phyloP scores from a whole-genome alignment of 2,113 vertebrate genomes.

The Amphiprion ocellaris region DNA sequence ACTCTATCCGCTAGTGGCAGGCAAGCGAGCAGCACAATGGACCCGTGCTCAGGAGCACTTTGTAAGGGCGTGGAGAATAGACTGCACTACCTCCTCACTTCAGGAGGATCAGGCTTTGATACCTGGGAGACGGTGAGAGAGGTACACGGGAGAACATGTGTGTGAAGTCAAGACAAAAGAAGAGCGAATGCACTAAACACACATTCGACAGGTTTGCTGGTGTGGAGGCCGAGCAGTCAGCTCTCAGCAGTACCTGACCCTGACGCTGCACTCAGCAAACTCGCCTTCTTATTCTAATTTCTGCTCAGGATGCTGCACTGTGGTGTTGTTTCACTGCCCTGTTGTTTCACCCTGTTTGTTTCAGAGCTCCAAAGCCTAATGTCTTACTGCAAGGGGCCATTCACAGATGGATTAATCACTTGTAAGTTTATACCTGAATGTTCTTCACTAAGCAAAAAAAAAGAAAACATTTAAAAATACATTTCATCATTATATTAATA shows the following conservation, averaged over 20 bases:
- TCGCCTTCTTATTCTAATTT: too few species aligned
- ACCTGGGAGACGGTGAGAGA: constrained; percentile 33
- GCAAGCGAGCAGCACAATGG: constrained; percentile 70
- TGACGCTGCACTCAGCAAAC: too few species aligned
- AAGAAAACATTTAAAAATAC: too few species aligned
- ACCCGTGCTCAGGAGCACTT: constrained; percentile 68
- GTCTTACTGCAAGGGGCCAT: too few species aligned
- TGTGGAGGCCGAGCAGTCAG: too few species aligned
- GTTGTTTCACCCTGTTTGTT: background rate
- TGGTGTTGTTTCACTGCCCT: background rate
- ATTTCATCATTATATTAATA: too few species aligned
- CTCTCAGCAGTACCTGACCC: too few species aligned
- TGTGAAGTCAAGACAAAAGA: background rate
- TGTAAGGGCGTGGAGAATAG: constrained; percentile 53
- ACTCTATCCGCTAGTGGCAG: constrained; percentile 75
- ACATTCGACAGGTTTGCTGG: too few species aligned
- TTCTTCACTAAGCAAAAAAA: too few species aligned
- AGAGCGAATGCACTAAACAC: background rate
- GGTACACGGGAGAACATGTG: background rate
- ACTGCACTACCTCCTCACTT: constrained; percentile 43
- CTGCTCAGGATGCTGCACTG: background rate
- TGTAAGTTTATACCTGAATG: too few species aligned
- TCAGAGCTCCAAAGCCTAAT: background rate
- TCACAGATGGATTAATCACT: too few species aligned
- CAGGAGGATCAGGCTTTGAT: constrained; percentile 49